A percentile compares a stretch with the other conserved stretches of the same genome.
phyloP scores from a whole-genome alignment of 2,797 vertebrate genomes.

The Anguilla anguilla region DNA sequence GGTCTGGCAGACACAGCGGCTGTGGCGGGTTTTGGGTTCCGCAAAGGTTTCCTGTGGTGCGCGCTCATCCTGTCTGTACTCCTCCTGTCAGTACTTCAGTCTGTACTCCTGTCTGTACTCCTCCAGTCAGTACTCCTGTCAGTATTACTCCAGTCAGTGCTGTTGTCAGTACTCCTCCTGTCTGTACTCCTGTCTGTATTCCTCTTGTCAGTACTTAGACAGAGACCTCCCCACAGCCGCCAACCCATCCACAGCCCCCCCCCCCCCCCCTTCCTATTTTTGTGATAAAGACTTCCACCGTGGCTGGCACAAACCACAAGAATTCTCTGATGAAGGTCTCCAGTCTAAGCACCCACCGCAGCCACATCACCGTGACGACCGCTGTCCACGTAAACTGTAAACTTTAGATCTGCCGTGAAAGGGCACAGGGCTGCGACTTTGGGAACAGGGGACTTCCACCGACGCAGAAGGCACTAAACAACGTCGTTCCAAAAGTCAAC shows the following conservation, averaged over 20 bases:
- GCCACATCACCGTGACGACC: neutral
- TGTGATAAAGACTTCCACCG: neutral
- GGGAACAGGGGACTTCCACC: neutral
- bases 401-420: too few relatives aligned
- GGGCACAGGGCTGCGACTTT: neutral
- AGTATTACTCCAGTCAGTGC: too few relatives aligned
- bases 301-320: neutral
- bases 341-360: neutral
- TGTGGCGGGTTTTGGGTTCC: neutral
- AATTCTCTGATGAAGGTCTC: neutral
- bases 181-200: too few relatives aligned
- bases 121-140: too few relatives aligned
- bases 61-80: too few relatives aligned
- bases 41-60: neutral
- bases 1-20: neutral
- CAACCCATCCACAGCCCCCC: too few relatives aligned
- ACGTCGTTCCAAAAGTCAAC: neutral
- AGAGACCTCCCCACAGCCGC: too few relatives aligned
- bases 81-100: too few relatives aligned
- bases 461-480: neutral
- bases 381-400: neutral
- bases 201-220: too few relatives aligned
- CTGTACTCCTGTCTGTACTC: too few relatives aligned
- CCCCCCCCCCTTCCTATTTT: too few relatives aligned
- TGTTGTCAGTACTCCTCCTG: too few relatives aligned